Conservation (phyloP, 2,113 vertebrate genomes). For the Trichomycterus rosablanca region DNA sequence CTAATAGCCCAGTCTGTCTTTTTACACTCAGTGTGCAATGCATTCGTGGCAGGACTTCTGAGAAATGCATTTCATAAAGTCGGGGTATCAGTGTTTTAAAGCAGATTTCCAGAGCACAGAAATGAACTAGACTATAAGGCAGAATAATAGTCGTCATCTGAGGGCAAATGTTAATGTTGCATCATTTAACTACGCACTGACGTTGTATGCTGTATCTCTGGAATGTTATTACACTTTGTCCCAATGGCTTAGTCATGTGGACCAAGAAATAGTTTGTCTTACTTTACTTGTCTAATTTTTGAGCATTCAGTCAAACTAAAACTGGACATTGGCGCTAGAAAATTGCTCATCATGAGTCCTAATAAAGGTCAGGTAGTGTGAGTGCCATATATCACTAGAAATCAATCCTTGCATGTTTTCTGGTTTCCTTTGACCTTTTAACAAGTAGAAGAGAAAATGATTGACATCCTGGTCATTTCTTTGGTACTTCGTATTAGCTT, state of each 20-base stretch:
- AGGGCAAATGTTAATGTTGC: background rate
- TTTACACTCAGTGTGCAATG: background rate
- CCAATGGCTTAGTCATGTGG: background rate
- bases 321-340: too few relatives aligned
- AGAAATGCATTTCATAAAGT: conserved; percentile 19
- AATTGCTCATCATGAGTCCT: too few relatives aligned
- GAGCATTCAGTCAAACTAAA: conserved; percentile 21
- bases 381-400: too few relatives aligned
- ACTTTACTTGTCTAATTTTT: background rate
- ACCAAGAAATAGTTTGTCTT: background rate
- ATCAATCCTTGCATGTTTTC: conserved; percentile 7
- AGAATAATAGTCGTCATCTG: background rate
- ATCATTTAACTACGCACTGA: background rate
- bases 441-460: too few relatives aligned
- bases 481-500: too few relatives aligned
- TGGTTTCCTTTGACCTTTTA: too few relatives aligned
- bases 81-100: conserved; percentile 1
- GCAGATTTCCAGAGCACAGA: conserved; percentile 2
- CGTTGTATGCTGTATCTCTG: background rate
- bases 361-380: too few relatives aligned
- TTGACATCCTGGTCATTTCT: too few relatives aligned
- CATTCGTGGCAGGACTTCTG: background rate
- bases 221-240: conserved; percentile 1
- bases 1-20: background rate
- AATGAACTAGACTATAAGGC: conserved; percentile 7